Conservation (phyloP, 2,113 vertebrate genomes). For the Lasiurus borealis region DNA sequence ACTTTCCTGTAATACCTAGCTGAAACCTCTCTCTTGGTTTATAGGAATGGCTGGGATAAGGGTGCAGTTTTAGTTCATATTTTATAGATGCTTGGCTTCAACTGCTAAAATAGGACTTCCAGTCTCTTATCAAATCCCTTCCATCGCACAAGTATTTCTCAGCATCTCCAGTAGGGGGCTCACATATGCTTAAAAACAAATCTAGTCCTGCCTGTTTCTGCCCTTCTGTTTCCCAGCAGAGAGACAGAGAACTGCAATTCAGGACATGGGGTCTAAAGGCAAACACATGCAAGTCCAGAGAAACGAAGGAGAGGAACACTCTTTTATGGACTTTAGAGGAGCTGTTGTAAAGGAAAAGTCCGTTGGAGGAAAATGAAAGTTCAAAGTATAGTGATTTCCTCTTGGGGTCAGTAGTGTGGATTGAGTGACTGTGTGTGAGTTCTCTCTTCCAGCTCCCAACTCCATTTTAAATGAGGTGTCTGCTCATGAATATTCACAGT, state of each 20-base stretch:
- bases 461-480: not conserved
- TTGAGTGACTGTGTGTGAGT: not conserved
- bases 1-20: not conserved
- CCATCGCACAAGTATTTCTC: not conserved
- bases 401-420: not conserved
- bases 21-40: not conserved
- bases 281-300: not conserved
- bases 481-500: not conserved
- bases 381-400: not conserved
- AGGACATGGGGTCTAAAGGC: not conserved
- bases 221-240: not conserved
- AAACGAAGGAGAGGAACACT: not conserved
- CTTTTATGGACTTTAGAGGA: too few relatives aligned
- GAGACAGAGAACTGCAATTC: not conserved
- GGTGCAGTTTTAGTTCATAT: not conserved
- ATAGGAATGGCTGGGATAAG: not conserved
- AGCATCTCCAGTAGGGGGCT: constrained; percentile 23
- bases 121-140: not conserved
- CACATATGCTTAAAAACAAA: not conserved
- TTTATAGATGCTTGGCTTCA: not conserved
- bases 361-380: not conserved
- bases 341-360: not conserved
- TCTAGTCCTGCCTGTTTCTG: not conserved
- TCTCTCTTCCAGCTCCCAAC: not conserved
- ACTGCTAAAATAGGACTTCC: not conserved